phyloP scores from a whole-genome alignment of 2,888 invertebrate genomes.

The Hypercompe scribonia region DNA sequence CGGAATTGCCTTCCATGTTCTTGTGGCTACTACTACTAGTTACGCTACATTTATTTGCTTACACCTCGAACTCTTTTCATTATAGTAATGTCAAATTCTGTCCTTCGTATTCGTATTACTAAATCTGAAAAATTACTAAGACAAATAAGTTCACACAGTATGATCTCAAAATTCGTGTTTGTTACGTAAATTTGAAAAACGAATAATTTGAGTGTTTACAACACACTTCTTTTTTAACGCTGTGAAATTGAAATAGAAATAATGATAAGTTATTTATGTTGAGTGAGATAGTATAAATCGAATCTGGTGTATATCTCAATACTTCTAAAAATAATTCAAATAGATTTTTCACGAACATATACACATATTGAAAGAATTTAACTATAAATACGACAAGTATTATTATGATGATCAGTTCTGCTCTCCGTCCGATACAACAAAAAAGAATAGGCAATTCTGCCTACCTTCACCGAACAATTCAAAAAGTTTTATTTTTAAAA shows the following conservation, averaged over 20 bases:
- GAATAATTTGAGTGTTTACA: not conserved
- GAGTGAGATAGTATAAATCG: not conserved
- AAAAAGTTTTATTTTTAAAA: not conserved
- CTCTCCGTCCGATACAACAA: not conserved
- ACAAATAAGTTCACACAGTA: not conserved
- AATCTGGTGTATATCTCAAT: too few species aligned
- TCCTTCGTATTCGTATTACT: not conserved
- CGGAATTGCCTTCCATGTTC: constrained; percentile 76
- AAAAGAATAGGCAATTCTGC: not conserved
- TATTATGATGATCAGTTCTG: not conserved
- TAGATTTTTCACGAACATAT: too few species aligned
- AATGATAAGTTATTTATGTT: not conserved
- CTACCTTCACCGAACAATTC: not conserved
- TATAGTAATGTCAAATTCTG: not conserved
- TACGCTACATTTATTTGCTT: not conserved
- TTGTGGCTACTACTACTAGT: constrained; percentile 61
- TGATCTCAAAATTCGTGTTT: not conserved
- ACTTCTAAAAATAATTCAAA: too few species aligned
- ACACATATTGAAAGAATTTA: not conserved
- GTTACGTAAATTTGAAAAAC: not conserved
- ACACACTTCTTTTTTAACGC: not conserved
- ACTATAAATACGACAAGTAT: not conserved
- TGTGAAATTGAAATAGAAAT: not conserved
- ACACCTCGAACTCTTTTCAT: not conserved
- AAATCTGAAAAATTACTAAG: not conserved